Evolutionary conservation across 2,888 invertebrate species (phyloP).

Genomic region (Cheilosia urbana): DNA sequence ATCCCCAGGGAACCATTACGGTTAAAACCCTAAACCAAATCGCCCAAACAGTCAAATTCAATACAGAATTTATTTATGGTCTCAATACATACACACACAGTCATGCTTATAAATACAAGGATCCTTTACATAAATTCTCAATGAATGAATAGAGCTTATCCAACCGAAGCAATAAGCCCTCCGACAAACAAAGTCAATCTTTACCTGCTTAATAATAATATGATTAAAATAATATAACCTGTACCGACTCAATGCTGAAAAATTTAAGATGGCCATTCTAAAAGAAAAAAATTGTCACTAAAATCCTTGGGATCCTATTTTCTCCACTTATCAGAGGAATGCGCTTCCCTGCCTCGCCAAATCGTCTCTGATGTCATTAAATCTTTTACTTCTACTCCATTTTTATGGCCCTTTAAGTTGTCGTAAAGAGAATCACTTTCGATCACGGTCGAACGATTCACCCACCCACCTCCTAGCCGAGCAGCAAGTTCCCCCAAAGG

Average conservation of each 20-base stretch:
- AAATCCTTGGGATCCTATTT: neutral
- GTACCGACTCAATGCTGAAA: constrained; percentile 15
- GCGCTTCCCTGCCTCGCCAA: constrained; percentile 16
- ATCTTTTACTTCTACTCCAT: constrained; percentile 54
- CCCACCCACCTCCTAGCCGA: neutral
- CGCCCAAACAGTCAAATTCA: too few relatives aligned
- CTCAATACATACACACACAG: too few relatives aligned
- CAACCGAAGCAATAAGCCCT: too few relatives aligned
- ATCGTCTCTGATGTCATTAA: constrained; percentile 48
- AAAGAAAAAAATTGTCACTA: constrained; percentile 1
- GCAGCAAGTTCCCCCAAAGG: constrained; percentile 20
- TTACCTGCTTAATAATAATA: constrained; percentile 3
- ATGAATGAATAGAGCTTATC: too few relatives aligned
- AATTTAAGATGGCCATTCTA: constrained; percentile 14
- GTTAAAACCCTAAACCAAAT: too few relatives aligned
- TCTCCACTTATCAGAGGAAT: constrained; percentile 28
- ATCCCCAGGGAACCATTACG: too few relatives aligned
- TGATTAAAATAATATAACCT: neutral
- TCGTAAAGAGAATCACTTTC: constrained; percentile 62
- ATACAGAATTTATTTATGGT: too few relatives aligned
- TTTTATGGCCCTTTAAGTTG: constrained; percentile 64
- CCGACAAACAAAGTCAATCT: neutral
- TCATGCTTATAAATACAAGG: too few relatives aligned
- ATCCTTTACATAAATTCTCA: too few relatives aligned
- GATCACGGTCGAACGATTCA: constrained; percentile 57